Base-by-base conservation (phyloP, 2,113 vertebrate genomes). In the Trematomus loennbergii region DNA sequence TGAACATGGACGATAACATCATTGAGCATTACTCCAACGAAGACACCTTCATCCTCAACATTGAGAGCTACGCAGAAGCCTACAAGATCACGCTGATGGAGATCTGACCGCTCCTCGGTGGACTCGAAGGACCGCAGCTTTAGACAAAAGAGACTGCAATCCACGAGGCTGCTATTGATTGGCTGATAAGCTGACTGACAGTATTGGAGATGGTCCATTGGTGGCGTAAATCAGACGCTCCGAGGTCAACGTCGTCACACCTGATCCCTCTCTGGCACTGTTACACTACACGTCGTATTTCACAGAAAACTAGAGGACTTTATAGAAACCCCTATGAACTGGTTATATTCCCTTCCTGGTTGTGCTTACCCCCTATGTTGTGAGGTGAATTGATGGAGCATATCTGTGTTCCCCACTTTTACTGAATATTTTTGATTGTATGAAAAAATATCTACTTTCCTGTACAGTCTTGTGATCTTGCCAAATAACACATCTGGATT, bases 1-100 rank as follows among this genome's bases (percentile, higher is more conserved):
- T 99, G 72, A 99, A 99, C 92, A 98, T 99, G 97, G 98, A 99
- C 17, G 96, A 99, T 91, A 99, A 99, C 95, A 98, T 99, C 89
- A 96, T 99, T 5, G 97, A 99, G 92, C 98, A 99, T 91, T 99
- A 99, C 87, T 98, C 97, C 67, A 99, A 99, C 0, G 98, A 99
- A 84, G 98, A 99, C 94, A 98, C 97, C 0, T 99, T 99, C 93
- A 96, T 99, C 87, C 95, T 99, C 73, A 96, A 95, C 92, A 97
- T 98, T 79, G 98, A 99, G 88, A 96, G 90, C 91, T 91, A 95
- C 75, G 94, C 93, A 0, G 97, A 99, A 45, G 93, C 96, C 91
- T 97, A 96, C 95, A 99, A 98, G 94, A 87, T 99, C 93, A 98
- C 97, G 0, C 96, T 99, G 88, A 97, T 93, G 5, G 98, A 99